Evolutionary conservation across 2,888 invertebrate species (phyloP), one percentile per base, ranked within the genome.

Genomic region (Epiblema foenella): DNA sequence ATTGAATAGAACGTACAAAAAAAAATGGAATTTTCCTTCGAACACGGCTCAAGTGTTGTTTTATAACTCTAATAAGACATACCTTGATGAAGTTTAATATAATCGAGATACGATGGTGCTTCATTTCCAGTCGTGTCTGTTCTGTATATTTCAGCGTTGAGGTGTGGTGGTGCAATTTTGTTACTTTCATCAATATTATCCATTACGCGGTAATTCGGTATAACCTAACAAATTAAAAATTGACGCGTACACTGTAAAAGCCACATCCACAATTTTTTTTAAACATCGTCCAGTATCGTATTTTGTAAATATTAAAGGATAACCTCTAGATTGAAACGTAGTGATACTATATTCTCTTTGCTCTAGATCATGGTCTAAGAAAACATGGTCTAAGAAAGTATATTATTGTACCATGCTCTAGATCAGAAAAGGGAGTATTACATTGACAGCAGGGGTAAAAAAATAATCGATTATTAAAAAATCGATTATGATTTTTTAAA

Each of bases 81-180:
- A 93, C 93, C 91, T 76, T 81, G 72, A 77, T 89, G 87, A 71
- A 91, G 76, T 70, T 77, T 78, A 71, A 93, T 84, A 74, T 90
- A 91, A 75, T 93, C 93, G 71, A 91, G 84, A 80, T 90, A 87
- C 0, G 89, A 83, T 68, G 88, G 80, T 20, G 86, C 84, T 74
- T 80, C 83, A 17, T 87, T 89, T 59, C 89, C 88, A 56, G 88
- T 85, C 15, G 88, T 87, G 75, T 91, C 87, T 1, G 86, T 89
- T 77, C 91, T 86, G 71, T 93, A 93, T 62, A 89, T 88, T 79
- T 93, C 92, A n/a, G 93, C 91, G 78, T 93, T 93, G 18, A 93
- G 83, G 81, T 93, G 92, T 9, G 93, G 93, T 67, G 92, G 88
- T 33, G 92, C 81, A 65, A 93, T 90, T 81, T 85, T 84, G 71